A percentile compares a stretch with the other conserved stretches of the same genome.
These are phyloP conservation scores for Aphelocoma coerulescens DNA, from an alignment of 2,113 vertebrate genomes.

Conservation along the genomic window DNA sequence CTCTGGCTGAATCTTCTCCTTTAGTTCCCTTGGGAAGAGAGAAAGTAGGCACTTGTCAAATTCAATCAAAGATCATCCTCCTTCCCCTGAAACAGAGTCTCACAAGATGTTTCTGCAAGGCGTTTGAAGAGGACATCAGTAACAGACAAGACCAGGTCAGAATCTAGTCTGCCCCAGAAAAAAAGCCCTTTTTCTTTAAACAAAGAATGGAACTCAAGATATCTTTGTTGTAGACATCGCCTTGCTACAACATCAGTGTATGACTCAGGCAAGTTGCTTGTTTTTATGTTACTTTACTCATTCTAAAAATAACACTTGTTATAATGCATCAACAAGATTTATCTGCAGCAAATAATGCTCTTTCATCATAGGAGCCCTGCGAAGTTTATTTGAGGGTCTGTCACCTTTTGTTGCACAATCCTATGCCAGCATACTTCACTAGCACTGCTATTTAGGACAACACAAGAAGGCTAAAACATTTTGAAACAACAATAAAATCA, in stretches of 20 bases:
- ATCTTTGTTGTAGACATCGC: not conserved
- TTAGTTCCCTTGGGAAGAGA: conserved; percentile 84
- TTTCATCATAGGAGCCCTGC: not conserved
- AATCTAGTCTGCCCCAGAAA: not conserved
- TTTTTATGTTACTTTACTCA: not conserved
- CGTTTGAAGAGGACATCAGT: not conserved
- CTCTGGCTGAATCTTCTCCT: conserved; percentile 99
- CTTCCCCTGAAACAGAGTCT: not conserved
- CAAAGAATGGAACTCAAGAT: not conserved
- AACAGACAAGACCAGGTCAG: not conserved
- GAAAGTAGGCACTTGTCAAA: conserved; percentile 17
- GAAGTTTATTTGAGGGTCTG: not conserved
- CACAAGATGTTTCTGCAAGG: not conserved
- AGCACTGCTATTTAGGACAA: not conserved
- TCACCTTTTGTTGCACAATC: not conserved
- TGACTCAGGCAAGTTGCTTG: not conserved
- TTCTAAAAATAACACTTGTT: not conserved
- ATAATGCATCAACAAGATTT: not conserved
- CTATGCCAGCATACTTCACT: not conserved
- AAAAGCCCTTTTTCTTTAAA: not conserved
- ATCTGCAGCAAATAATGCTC: not conserved
- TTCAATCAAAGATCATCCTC: not conserved
- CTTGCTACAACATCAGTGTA: not conserved
- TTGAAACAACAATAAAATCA: not conserved
- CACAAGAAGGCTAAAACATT: not conserved